Evolutionary conservation across 64 coral and sea anemone species (phyloP), one percentile per base, ranked within the genome.

Genomic region (Pachyseris speciosa): DNA sequence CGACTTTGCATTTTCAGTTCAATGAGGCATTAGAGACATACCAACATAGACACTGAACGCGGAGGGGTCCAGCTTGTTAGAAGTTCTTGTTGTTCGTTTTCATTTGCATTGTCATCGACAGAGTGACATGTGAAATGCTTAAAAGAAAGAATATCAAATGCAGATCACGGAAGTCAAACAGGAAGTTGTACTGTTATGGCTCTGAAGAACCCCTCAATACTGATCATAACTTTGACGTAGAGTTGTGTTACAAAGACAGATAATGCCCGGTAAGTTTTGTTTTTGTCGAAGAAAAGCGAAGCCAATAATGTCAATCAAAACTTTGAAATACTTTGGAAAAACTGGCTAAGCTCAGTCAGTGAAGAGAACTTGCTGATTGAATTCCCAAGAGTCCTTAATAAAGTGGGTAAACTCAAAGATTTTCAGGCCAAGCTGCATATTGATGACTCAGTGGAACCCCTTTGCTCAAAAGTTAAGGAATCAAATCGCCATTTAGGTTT

Each of bases 51-150:
- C 75, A 85, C 74, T 61, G 27, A 37, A 29, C 48, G 91, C 13
- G 83, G 88, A 72, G 80, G 94, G 6, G 88, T 91, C 11, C 26
- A 86, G 42, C 70, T n/a, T 95, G 24, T 69, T 71, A 19, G 88
- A 57, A 76, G 88, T 95, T 24, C 79, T 87, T 41, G 63, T 95
- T 39, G 88, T 28, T 80, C 22, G 93, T 86, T 49, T 88, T 52
- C 39, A 89, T 38, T 41, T 72, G 68, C 68, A 72, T 41, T 72
- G 68, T 72, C 15, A 22, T 72, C 8, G 37, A 72, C 5, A 72
- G 68, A 41, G 19, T 5, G 6, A 72, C 68, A 20, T 42, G 37
- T 34, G 15, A 72, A 16, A 34, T 42, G 38, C 16, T 72, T 34
- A 42, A 72, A 24, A 39, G 64, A 5, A n/a, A 68, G 36, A 38